Conservation (phyloP, 2,113 vertebrate species). For the Bos taurus region ARS-UCD2.0 NC_037344.1:42580501-42581000, state of each 20-base stretch:
- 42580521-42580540: background rate
- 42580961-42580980: background rate
- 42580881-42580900: background rate
- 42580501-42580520: background rate
- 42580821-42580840: background rate
- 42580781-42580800: background rate
- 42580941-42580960: background rate
- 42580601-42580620: background rate
- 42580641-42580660: background rate
- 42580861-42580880: background rate
- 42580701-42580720: background rate
- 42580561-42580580: background rate
- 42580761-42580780: background rate
- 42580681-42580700: background rate
- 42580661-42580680: background rate
- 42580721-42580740: background rate
- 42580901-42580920: background rate
- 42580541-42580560: constrained; percentile 39
- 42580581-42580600: background rate
- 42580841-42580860: background rate
- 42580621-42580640: background rate
- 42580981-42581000: background rate
- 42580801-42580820: constrained; percentile 4
- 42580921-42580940: background rate
- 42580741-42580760: background rate